Percentiles rank a stretch among this genome's conserved stretches.
Conservation (phyloP, 2,797 vertebrate genomes). For the Nyctibius grandis region DNA sequence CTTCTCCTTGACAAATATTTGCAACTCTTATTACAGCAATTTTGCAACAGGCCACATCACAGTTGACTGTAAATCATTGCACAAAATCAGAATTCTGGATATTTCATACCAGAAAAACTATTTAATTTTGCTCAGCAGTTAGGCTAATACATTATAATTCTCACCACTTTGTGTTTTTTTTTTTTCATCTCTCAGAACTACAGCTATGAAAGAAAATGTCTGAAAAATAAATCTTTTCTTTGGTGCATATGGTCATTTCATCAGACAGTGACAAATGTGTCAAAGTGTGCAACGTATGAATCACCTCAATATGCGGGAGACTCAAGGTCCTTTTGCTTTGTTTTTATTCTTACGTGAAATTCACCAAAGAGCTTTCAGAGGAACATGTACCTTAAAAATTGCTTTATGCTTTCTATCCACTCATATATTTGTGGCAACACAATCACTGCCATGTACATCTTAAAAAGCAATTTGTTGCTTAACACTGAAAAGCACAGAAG, state of each 20-base stretch:
- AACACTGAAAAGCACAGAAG: background rate
- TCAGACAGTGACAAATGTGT: background rate
- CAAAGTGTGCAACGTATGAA: background rate
- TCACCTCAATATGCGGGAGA: background rate
- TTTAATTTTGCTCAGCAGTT: background rate
- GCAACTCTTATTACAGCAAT: background rate
- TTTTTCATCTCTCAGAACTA: background rate
- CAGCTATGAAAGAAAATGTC: background rate
- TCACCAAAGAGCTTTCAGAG: background rate
- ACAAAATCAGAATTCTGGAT: background rate
- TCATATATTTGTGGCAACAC: background rate
- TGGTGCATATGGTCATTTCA: background rate
- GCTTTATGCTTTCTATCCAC: background rate
- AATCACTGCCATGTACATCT: background rate
- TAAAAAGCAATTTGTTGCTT: background rate
- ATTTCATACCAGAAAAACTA: background rate
- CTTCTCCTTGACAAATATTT: background rate
- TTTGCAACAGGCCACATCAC: background rate
- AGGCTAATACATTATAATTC: background rate
- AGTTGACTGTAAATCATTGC: background rate
- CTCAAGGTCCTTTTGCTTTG: background rate
- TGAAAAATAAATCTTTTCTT: background rate
- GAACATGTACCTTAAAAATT: background rate
- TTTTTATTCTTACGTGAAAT: background rate
- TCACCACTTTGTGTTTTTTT: background rate